Evolutionary conservation across 2,113 vertebrate genomes (phyloP), one percentile per base, ranked within the genome.

Genomic region (Myotis yumanensis): DNA sequence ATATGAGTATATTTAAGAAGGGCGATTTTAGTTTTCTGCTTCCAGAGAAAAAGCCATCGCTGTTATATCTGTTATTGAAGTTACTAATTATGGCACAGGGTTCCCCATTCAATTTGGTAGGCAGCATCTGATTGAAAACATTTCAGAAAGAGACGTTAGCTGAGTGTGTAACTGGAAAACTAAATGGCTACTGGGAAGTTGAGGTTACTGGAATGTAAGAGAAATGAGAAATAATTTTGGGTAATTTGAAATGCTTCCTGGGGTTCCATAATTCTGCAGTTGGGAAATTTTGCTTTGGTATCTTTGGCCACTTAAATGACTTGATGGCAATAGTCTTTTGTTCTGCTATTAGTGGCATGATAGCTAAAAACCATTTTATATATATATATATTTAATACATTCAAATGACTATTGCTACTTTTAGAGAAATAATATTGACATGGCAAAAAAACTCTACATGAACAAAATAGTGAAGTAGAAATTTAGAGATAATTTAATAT

Each of bases 11-110:
- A n/a, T 97, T 98, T 97, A 96, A 92, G 93, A 86, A 92, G 96
- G 93, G 69, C 95, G 93, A 95, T 93, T 97, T 94, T 89, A 95
- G 93, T 92, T 97, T 97, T 97, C 93, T 92, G 90, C 95, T 97
- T 96, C 88, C 87, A 32, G 46, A 95, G 95, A 85, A 93, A n/a
- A 92, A 80, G 79, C 90, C 81, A 94, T 96, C 94, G 96, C 52
- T 94, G 93, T 96, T 71, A 10, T 20, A 62, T 82, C 64, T 79
- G n/a, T 96, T 91, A 87, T 94, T 97, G 84, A 97, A 92, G 90
- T 96, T 97, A 97, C 97, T 95, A 96, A 79, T 94, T 94, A 87
- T 87, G 72, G 68, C 54, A 94, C 90, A 90, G 79, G 83, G 91
- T 79, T 43, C 66, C 37, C 11, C 59, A 51, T 71, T 92, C 51